Evolutionary conservation across 2,797 vertebrate species (phyloP).

Genomic region (Rachycentron canadum): DNA sequence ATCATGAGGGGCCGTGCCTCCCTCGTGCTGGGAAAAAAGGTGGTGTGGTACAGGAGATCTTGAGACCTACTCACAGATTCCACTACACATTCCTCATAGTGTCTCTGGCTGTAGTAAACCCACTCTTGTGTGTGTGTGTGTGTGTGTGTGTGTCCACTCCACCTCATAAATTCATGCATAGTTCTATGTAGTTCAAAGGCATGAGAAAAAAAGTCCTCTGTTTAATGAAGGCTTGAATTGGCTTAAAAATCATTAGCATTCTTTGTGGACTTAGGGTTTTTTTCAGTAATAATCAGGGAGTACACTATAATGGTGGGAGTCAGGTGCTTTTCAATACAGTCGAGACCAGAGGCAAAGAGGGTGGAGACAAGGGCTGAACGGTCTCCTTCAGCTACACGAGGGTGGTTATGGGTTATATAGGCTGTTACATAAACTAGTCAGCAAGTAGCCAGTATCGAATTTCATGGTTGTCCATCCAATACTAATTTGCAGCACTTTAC

Average conservation of each 20-base stretch:
- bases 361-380: not conserved
- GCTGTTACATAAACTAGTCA: conserved; percentile 24
- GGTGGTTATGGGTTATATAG: not conserved
- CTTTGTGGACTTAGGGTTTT: conserved; percentile 79
- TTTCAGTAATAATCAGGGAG: conserved; percentile 64
- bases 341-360: conserved; percentile 23
- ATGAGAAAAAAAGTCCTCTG: conserved; percentile 29
- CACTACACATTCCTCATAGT: conserved; percentile 39
- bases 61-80: conserved; percentile 11
- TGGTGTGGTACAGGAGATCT: conserved; percentile 10
- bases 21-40: conserved; percentile 46
- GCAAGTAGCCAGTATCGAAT: too few species aligned
- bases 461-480: too few species aligned
- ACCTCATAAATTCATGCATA: conserved; percentile 31
- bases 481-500: not conserved
- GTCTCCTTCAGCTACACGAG: not conserved
- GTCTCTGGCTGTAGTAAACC: conserved; percentile 22
- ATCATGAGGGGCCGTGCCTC: not conserved
- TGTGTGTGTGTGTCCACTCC: not conserved
- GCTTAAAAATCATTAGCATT: conserved; percentile 84
- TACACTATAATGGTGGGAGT: conserved; percentile 70
- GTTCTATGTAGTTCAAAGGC: conserved; percentile 68
- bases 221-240: conserved; percentile 78
- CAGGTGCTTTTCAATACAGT: conserved; percentile 79
- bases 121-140: not conserved